Evolutionary conservation across 2,888 invertebrate species (phyloP), one percentile per base, ranked within the genome.

Genomic region (Papilio protenor): DNA sequence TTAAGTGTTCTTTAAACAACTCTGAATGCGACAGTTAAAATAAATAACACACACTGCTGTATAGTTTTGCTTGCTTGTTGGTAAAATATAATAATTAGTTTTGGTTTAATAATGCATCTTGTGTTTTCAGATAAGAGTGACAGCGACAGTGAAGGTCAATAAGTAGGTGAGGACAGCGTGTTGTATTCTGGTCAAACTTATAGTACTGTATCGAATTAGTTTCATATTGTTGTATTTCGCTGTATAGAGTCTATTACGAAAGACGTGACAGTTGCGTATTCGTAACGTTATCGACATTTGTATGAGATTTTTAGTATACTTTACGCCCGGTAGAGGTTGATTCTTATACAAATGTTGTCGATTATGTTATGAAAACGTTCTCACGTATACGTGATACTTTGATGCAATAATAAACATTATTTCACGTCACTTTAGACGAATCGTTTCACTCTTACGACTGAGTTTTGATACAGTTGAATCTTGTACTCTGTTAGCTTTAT

Each of bases 141-240:
- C 96, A 98, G 97, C 95, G 98, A 98, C 95, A 98, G 98, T 95
- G 98, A 98, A 96, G 98, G 98, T 95, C 98, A 98, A 95, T 98
- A 96, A 96, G 87, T 80, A 83, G 83, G 85, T 83, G 83, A 85
- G 88, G 87, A 89, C 89, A 89, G 89, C 90, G 89, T 90, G 90
- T 91, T 91, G 89, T 91, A 94, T 94, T 94, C 94, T 94, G 94
- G 94, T 94, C 94, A 94, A 94, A 90, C 90, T 93, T 92, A 92
- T 94, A 92, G 92, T 93, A 91, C 89, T 86, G 82, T 85, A 84
- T 87, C 87, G 86, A 89, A 90, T 89, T 93, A 92, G 90, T 89
- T 90, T 89, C 88, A 90, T 89, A 88, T 89, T 87, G 92, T 89
- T 91, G 91, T 88, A 82, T 77, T 72, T 77, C 23, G 75, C 45